Evolutionary conservation across 1,140 invertebrate genomes (phyloP).

Genomic region (Drosophila kikkawai): DNA sequence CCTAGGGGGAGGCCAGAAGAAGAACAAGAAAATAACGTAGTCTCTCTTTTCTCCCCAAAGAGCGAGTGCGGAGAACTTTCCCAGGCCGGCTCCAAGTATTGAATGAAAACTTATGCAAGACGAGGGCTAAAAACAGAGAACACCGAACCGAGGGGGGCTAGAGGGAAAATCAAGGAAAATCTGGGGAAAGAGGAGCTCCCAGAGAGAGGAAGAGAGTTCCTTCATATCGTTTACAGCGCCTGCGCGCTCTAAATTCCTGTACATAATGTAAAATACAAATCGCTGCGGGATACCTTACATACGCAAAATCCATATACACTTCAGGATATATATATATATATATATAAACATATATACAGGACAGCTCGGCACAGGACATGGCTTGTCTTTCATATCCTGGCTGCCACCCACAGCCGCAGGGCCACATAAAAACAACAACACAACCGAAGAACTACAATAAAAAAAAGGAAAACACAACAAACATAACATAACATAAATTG

Average conservation of each 20-base stretch:
- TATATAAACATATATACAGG: slow-evolving; percentile 15
- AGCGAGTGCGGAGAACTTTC: slow-evolving; percentile 12
- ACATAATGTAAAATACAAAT: slow-evolving; percentile 36
- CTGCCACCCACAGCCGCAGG: slow-evolving; percentile 75
- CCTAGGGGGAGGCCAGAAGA: slow-evolving; percentile 7
- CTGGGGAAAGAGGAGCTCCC: slow-evolving; percentile 8
- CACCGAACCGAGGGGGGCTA: neutral
- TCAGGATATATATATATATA: slow-evolving; percentile 1
- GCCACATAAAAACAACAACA: slow-evolving; percentile 44
- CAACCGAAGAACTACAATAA: slow-evolving; percentile 15
- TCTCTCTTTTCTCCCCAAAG: slow-evolving; percentile 25
- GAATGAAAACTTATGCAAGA: slow-evolving; percentile 72
- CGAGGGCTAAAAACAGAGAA: slow-evolving; percentile 1
- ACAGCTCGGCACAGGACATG: slow-evolving; percentile 16
- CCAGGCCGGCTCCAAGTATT: slow-evolving; percentile 60
- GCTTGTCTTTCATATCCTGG: slow-evolving; percentile 50
- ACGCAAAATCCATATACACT: slow-evolving; percentile 23
- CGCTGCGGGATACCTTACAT: slow-evolving; percentile 23
- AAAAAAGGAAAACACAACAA: slow-evolving; percentile 25
- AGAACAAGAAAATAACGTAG: slow-evolving; percentile 4
- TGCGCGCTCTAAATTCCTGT: slow-evolving; percentile 54
- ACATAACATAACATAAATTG: slow-evolving; percentile 54
- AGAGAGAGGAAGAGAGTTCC: neutral
- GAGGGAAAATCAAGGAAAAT: slow-evolving; percentile 11
- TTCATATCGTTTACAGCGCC: slow-evolving; percentile 2